These are phyloP conservation scores for Eilema depressum DNA, from an alignment of 2,888 invertebrate species.

Conservation along the genomic window DNA sequence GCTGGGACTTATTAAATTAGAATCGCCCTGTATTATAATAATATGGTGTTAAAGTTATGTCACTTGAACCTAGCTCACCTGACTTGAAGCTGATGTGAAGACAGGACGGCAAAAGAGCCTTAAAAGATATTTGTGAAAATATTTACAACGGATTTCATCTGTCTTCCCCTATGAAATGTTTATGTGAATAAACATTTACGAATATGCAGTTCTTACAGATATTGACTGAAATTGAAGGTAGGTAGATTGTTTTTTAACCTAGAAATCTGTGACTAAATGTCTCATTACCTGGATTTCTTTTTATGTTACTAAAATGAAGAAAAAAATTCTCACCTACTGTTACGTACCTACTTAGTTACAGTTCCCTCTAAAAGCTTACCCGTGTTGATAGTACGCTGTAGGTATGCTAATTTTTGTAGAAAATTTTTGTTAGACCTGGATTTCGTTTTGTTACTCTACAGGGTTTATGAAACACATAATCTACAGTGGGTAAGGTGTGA, in stretches of 20 bases:
- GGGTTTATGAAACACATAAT: too few relatives aligned
- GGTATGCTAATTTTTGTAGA: not conserved
- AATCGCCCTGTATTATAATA: not conserved
- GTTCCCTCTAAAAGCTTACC: not conserved
- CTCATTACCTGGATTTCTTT: too few relatives aligned
- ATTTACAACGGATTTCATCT: too few relatives aligned
- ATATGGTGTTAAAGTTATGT: not conserved
- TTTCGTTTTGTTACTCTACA: not conserved
- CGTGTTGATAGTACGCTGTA: not conserved
- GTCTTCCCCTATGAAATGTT: not conserved
- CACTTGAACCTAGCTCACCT: not conserved
- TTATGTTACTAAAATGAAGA: too few relatives aligned
- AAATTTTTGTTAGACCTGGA: not conserved
- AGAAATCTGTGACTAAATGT: too few relatives aligned
- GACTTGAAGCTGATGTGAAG: not conserved
- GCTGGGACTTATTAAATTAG: not conserved
- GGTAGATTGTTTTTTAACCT: not conserved
- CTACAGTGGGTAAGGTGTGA: too few relatives aligned
- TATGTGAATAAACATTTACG: not conserved
- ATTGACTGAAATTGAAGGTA: conserved; percentile 2
- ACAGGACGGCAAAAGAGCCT: too few relatives aligned
- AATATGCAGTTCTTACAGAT: conserved; percentile 2
- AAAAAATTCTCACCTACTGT: too few relatives aligned
- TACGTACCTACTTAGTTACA: not conserved
- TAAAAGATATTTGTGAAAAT: too few relatives aligned